Conservation (phyloP, 2,113 vertebrate genomes). For the Paraplagusia blochii region DNA sequence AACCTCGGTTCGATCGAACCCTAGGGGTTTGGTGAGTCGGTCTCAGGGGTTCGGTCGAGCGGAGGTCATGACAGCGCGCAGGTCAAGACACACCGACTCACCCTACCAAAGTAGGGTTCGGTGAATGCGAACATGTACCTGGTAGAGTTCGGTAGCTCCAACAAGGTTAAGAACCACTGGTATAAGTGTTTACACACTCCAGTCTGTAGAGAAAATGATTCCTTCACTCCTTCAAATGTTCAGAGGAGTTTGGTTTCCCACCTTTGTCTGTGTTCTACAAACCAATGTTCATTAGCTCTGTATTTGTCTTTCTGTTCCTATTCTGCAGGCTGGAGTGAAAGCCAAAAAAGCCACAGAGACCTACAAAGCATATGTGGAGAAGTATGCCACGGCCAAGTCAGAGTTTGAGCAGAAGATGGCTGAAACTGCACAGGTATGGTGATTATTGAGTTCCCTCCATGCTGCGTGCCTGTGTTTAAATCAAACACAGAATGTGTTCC, state of each 20-base stretch:
- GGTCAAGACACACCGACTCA: no score
- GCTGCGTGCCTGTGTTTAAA: neutral
- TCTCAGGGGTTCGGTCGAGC: no score
- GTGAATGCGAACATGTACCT: no score
- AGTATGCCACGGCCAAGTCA: slow-evolving; percentile 89
- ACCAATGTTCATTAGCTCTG: slow-evolving; percentile 4
- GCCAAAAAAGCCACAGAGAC: slow-evolving; percentile 95
- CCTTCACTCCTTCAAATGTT: slow-evolving; percentile 18
- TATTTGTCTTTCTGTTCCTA: slow-evolving; percentile 61
- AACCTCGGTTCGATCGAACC: no score
- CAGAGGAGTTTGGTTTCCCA: slow-evolving; percentile 8
- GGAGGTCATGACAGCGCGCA: no score
- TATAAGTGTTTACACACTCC: slow-evolving; percentile 28
- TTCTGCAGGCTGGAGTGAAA: slow-evolving; percentile 86
- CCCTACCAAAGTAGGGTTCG: no score
- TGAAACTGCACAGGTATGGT: slow-evolving; percentile 89
- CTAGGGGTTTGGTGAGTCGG: no score
- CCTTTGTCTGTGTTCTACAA: slow-evolving; percentile 16
- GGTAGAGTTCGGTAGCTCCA: no score
- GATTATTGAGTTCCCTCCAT: neutral
- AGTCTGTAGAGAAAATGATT: slow-evolving; percentile 24
- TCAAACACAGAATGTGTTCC: slow-evolving; percentile 6
- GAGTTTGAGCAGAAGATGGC: slow-evolving; percentile 98
- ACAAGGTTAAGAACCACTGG: no score
- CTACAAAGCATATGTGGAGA: slow-evolving; percentile 92